A percentile compares a stretch with the other conserved stretches of the same genome.
phyloP scores from a whole-genome alignment of 2,888 invertebrate genomes.

The Schrankia costaestrigalis region DNA sequence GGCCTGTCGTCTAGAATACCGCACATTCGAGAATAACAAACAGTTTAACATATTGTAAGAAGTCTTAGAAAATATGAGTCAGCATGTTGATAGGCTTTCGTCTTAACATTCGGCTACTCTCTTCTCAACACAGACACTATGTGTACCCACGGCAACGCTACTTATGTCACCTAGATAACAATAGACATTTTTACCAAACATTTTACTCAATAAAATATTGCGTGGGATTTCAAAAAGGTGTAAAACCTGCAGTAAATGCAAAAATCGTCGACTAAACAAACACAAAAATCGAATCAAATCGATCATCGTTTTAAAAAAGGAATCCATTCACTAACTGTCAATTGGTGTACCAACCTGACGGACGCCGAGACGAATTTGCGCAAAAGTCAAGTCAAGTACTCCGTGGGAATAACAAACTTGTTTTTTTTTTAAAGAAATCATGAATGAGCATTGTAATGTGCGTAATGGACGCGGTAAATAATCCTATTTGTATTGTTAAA shows the following conservation, averaged over 20 bases:
- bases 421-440: slow-evolving; percentile 41
- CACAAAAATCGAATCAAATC: slow-evolving; percentile 70
- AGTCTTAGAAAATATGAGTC: too few relatives aligned
- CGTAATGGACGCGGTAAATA: slow-evolving; percentile 72
- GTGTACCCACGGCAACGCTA: too few relatives aligned
- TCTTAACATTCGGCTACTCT: too few relatives aligned
- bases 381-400: slow-evolving; percentile 48
- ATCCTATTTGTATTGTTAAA: slow-evolving; percentile 67
- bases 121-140: too few relatives aligned
- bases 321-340: slow-evolving; percentile 37
- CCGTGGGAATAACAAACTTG: slow-evolving; percentile 56
- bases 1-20: too few relatives aligned
- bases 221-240: slow-evolving; percentile 59
- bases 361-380: slow-evolving; percentile 49
- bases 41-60: too few relatives aligned
- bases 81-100: too few relatives aligned
- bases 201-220: slow-evolving; percentile 18
- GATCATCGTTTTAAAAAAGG: slow-evolving; percentile 58
- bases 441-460: slow-evolving; percentile 67
- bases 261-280: slow-evolving; percentile 61
- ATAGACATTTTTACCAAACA: too few relatives aligned
- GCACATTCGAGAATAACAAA: too few relatives aligned
- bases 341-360: slow-evolving; percentile 46
- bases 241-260: slow-evolving; percentile 34
- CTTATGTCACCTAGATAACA: too few relatives aligned